Conservation (phyloP, 2,888 invertebrate genomes). For the Trachelus iudaicus region DNA sequence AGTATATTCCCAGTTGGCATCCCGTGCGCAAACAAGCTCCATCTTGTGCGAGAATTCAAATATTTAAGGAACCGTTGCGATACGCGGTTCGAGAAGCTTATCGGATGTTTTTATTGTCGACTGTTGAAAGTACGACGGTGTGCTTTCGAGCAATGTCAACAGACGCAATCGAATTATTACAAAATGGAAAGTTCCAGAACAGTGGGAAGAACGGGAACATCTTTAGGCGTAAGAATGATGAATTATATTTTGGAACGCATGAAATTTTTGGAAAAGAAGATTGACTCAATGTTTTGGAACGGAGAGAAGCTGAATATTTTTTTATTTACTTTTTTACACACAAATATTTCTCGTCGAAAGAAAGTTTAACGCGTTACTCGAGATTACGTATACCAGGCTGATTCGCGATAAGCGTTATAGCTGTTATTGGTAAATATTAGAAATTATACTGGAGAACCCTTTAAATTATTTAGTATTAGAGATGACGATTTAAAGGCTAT, state of each 20-base stretch:
- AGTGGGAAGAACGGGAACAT: neutral
- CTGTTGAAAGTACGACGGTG: neutral
- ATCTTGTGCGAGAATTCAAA: neutral
- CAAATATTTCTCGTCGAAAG: no score
- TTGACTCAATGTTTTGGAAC: neutral
- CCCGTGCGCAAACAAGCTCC: neutral
- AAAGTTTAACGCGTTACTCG: no score
- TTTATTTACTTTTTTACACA: neutral
- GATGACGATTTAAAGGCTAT: no score
- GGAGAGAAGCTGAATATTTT: neutral
- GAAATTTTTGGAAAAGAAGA: neutral
- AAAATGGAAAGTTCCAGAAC: neutral
- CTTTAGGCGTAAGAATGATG: neutral
- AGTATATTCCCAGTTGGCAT: neutral
- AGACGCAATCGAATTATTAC: neutral
- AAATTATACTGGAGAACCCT: no score
- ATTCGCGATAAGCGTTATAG: no score
- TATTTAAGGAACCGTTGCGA: neutral
- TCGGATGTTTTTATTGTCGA: neutral
- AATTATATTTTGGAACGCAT: neutral
- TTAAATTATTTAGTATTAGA: no score
- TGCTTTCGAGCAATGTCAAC: neutral
- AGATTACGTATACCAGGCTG: no score
- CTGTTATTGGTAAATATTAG: no score
- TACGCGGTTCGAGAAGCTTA: neutral